A percentile compares a stretch with the other conserved stretches of the same genome.
Conservation (phyloP, 2,113 vertebrate species). For the Piaya cayana region DNA sequence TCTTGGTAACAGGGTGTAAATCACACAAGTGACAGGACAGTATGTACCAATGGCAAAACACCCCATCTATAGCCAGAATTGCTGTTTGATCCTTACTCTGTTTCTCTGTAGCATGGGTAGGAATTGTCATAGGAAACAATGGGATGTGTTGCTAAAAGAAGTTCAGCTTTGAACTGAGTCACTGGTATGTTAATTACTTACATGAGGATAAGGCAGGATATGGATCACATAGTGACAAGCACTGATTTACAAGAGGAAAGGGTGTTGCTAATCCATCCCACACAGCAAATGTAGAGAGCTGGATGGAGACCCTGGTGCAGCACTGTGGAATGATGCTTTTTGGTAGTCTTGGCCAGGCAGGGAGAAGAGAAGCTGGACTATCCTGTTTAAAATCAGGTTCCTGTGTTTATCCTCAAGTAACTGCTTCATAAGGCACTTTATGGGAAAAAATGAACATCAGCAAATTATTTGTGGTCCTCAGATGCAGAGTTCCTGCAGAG, state of each 20-base stretch:
- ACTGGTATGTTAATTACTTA: slow-evolving; percentile 49
- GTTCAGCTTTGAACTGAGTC: slow-evolving; percentile 44
- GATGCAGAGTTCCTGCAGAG: not conserved
- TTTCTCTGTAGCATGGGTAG: accelerated
- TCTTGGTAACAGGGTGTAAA: not conserved
- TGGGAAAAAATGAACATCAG: not conserved
- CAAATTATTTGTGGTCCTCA: not conserved
- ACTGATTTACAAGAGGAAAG: slow-evolving; percentile 33
- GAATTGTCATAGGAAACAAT: not conserved
- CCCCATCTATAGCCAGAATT: not conserved
- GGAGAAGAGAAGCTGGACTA: not conserved
- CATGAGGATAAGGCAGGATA: not conserved
- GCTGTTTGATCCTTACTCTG: not conserved
- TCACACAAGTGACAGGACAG: not conserved
- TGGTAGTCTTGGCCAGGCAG: not conserved
- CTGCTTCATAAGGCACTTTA: not conserved
- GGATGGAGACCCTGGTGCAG: not conserved
- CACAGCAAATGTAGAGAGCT: slow-evolving; percentile 13
- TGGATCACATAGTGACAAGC: not conserved
- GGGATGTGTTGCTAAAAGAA: not conserved
- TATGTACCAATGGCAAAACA: not conserved
- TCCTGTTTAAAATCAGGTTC: not conserved
- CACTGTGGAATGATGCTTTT: not conserved
- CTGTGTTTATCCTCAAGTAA: not conserved
- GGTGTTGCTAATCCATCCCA: slow-evolving; percentile 10